Percentiles rank a stretch among this genome's conserved stretches.
Evolutionary conservation across 2,113 vertebrate genomes (phyloP).

Genomic region (Salvelinus namaycush): DNA sequence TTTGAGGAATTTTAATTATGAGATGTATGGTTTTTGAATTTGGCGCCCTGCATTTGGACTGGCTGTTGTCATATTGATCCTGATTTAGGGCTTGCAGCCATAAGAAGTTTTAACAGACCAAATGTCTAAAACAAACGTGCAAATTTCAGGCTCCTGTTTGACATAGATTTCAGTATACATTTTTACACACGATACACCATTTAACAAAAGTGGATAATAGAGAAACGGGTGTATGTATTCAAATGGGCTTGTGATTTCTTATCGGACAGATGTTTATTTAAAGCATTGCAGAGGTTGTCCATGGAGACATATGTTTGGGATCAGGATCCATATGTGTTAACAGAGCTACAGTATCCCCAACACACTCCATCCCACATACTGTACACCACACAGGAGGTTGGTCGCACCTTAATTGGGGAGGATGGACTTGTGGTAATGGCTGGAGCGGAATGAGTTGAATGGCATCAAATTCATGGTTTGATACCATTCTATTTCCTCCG

Average conservation of each 20-base stretch:
- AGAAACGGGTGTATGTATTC: neutral
- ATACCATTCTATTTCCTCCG: too few relatives aligned
- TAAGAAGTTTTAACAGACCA: neutral
- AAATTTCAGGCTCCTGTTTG: slow-evolving; percentile 33
- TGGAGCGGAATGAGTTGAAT: too few relatives aligned
- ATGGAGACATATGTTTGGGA: slow-evolving; percentile 34
- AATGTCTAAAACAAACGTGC: slow-evolving; percentile 39
- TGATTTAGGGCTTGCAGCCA: too few relatives aligned
- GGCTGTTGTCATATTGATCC: too few relatives aligned
- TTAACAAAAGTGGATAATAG: slow-evolving; percentile 19
- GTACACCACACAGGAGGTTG: slow-evolving; percentile 12
- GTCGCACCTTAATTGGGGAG: too few relatives aligned
- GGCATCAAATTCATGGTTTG: too few relatives aligned
- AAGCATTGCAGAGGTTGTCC: slow-evolving; percentile 44
- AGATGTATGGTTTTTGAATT: too few relatives aligned
- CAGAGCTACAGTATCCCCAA: neutral
- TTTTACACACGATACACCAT: neutral
- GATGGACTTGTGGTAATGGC: too few relatives aligned
- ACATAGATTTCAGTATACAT: slow-evolving; percentile 26
- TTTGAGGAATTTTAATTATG: too few relatives aligned
- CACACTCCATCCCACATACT: slow-evolving; percentile 15
- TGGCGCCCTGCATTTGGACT: too few relatives aligned
- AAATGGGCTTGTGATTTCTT: slow-evolving; percentile 37
- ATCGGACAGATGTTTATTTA: slow-evolving; percentile 44
- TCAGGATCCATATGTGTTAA: slow-evolving; percentile 28